Conservation (phyloP, 2,113 vertebrate species). For the Progne subis region DNA sequence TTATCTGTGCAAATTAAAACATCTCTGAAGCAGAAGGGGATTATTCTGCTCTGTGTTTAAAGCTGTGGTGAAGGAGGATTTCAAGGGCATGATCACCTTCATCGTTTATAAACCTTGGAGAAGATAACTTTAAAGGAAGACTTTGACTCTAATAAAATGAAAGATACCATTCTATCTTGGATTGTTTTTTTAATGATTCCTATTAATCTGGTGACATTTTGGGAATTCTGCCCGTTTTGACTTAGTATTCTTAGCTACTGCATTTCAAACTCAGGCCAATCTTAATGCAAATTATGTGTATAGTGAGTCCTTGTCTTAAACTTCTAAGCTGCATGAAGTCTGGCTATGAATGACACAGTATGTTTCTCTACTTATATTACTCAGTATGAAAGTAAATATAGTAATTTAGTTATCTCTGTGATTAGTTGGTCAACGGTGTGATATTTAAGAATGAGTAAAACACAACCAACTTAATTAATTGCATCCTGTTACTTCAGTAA, state of each 20-base stretch:
- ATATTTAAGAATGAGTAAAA: background rate
- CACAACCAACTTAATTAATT: background rate
- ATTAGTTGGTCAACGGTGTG: background rate
- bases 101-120: background rate
- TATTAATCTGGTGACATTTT: background rate
- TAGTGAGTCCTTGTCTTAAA: background rate
- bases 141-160: background rate
- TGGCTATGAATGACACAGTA: background rate
- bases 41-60: background rate
- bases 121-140: background rate
- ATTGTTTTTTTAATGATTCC: background rate
- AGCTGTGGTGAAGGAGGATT: background rate
- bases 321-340: background rate
- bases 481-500: background rate
- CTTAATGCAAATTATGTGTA: background rate
- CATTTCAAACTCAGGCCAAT: background rate
- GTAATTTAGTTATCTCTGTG: background rate
- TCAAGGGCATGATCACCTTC: background rate
- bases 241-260: background rate
- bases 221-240: background rate
- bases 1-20: background rate
- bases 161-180: background rate
- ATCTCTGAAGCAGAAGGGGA: background rate
- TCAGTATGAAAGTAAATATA: background rate
- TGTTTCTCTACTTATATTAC: background rate